phyloP scores from a whole-genome alignment of 2,888 invertebrate genomes.

The Helobdella robusta region DNA sequence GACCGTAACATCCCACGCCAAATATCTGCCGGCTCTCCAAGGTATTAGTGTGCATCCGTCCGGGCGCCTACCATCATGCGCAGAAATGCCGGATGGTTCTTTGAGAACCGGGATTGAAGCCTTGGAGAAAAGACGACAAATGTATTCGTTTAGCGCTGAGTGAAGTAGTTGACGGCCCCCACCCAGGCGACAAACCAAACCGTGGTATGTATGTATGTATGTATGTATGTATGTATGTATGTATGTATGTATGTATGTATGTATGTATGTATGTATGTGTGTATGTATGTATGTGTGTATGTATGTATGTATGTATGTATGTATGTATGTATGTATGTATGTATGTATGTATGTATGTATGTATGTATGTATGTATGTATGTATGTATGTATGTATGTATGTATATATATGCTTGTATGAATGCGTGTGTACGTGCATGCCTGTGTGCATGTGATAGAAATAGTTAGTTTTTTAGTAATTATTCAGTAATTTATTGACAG shows the following conservation, averaged over 20 bases:
- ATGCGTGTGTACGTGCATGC: slow-evolving; percentile 3
- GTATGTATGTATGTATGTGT: slow-evolving; percentile 3
- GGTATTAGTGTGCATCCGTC: no score
- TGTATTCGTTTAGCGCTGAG: no score
- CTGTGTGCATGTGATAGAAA: not conserved
- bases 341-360: slow-evolving; percentile 1
- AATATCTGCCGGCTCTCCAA: no score
- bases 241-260: slow-evolving; percentile 2
- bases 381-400: slow-evolving; percentile 1
- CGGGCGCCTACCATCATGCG: no score
- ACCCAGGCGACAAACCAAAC: no score
- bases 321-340: slow-evolving; percentile 1
- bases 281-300: slow-evolving; percentile 3
- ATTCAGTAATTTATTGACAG: no score
- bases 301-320: slow-evolving; percentile 2
- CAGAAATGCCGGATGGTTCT: no score
- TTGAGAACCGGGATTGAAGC: no score
- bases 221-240: slow-evolving; percentile 2
- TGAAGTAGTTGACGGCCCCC: no score
- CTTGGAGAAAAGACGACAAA: no score
- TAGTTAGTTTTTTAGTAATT: no score
- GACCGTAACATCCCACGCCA: no score
- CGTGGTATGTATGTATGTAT: not conserved
- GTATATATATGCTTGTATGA: not conserved
- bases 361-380: slow-evolving; percentile 1